Conservation (phyloP, 1,140 invertebrate species). For the Camponotus vicinus region DNA sequence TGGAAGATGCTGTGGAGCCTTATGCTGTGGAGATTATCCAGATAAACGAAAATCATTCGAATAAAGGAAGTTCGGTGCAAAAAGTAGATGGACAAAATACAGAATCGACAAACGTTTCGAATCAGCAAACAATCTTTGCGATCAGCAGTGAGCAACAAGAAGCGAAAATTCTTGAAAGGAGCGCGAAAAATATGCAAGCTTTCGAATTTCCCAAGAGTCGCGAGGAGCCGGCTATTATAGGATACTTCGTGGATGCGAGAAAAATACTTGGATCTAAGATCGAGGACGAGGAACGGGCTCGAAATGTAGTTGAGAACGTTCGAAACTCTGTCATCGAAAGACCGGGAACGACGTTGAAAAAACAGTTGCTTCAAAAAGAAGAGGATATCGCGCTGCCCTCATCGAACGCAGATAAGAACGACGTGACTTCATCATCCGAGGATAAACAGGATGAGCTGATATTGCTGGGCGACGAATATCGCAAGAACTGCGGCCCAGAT, state of each 20-base stretch:
- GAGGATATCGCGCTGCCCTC: neutral
- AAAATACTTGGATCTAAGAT: constrained; percentile 33
- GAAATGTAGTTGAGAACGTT: constrained; percentile 13
- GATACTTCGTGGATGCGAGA: constrained; percentile 13
- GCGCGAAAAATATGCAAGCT: constrained; percentile 21
- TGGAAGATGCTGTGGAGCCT: constrained; percentile 18
- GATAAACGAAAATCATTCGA: constrained; percentile 59
- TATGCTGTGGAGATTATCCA: constrained; percentile 54
- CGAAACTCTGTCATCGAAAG: constrained; percentile 12
- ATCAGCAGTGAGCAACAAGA: neutral
- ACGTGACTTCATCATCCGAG: neutral
- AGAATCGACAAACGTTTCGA: neutral
- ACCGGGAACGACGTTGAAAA: constrained; percentile 64
- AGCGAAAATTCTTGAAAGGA: neutral
- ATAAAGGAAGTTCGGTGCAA: constrained; percentile 46
- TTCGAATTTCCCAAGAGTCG: constrained; percentile 39
- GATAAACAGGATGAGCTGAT: constrained; percentile 72
- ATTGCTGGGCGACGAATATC: constrained; percentile 78
- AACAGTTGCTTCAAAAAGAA: constrained; percentile 55
- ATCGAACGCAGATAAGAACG: constrained; percentile 35
- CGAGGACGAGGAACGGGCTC: neutral
- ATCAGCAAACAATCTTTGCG: neutral
- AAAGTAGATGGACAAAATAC: constrained; percentile 9
- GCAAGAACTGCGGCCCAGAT: constrained; percentile 83
- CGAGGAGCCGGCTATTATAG: constrained; percentile 1